Base-by-base conservation (phyloP, 2,113 vertebrate genomes). In the Asarcornis scutulata region DNA sequence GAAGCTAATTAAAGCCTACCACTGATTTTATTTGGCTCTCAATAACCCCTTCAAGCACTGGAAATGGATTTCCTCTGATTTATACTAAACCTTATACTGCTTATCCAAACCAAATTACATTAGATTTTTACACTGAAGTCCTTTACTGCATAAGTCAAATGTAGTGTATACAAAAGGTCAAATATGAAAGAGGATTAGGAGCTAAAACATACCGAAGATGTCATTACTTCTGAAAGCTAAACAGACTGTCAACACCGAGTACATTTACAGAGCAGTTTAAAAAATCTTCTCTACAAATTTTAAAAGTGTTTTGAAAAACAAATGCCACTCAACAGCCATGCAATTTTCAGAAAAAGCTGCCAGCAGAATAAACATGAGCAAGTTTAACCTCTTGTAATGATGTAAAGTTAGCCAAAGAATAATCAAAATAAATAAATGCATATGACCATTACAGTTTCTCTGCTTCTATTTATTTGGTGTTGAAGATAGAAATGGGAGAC, bases 161-260 rank as follows among this genome's bases (percentile, higher is more conserved):
- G 40, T 2, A 66, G 17, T 58, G 40, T 78, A 93, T 46, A 78
- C 58, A 94, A 76, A 52, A 84, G 89, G 87, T 93, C 80, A 89
- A 86, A 92, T 75, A 93, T 56, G 42, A 75, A 90, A 96, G 88
- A 95, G 55, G 87, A 96, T 86, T 87, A 93, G 53, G 81, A 67
- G 31, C 53, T 80, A 90, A 94, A 91, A 72, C 26, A 42, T 34
- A 75, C 50, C 75, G 62, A 95, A 76, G 25, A 68, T 58, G 17
- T 78, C 88, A 95, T 95, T 95, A 91, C 50, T 95, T 94, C 53
- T 83, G 38, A 63, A 95, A 96, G 42, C 34, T 95, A 96, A 96
- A 95, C 86, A 97, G 48, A 46, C 56, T 94, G 89, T 92, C 94
- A 93, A 25, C 5, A 8, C 36, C 75, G 44, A 74, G 72, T 81